Evolutionary conservation across 2,888 invertebrate genomes (phyloP).

Genomic region (Drosophila monieri): DNA sequence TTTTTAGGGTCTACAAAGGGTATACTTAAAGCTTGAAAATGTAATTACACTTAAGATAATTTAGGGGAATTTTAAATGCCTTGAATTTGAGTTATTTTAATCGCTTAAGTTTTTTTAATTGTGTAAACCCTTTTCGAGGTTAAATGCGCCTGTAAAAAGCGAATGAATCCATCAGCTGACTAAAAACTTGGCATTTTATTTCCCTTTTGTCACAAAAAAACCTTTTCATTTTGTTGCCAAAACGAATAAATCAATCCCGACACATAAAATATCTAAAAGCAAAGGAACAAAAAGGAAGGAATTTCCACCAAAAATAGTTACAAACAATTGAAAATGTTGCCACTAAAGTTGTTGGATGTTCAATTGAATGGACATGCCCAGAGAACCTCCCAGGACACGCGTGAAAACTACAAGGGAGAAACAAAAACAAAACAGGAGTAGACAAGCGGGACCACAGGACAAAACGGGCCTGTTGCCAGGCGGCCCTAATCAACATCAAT

Average conservation of each 20-base stretch:
- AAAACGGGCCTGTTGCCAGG: slow-evolving; percentile 8
- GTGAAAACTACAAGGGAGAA: background rate
- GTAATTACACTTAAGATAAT: background rate
- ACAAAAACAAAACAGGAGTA: background rate
- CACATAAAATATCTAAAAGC: slow-evolving; percentile 22
- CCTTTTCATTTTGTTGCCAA: slow-evolving; percentile 19
- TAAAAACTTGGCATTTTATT: background rate
- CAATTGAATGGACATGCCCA: background rate
- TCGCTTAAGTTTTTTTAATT: background rate
- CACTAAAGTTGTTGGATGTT: slow-evolving; percentile 5
- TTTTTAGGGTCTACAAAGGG: background rate
- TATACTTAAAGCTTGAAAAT: background rate
- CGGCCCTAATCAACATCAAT: slow-evolving; percentile 67
- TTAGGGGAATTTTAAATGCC: background rate
- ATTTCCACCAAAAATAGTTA: background rate
- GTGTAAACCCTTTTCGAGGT: background rate
- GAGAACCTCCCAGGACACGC: background rate
- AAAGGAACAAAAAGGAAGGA: background rate
- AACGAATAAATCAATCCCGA: slow-evolving; percentile 36
- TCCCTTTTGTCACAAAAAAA: background rate
- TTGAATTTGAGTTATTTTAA: no score
- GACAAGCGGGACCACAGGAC: slow-evolving; percentile 7
- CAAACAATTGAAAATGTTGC: slow-evolving; percentile 38
- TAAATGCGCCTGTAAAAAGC: background rate
- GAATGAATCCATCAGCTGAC: background rate